A percentile compares a stretch with the other conserved stretches of the same genome.
Evolutionary conservation across 2,888 invertebrate species (phyloP).

Genomic region (Synanthedon myopaeformis): DNA sequence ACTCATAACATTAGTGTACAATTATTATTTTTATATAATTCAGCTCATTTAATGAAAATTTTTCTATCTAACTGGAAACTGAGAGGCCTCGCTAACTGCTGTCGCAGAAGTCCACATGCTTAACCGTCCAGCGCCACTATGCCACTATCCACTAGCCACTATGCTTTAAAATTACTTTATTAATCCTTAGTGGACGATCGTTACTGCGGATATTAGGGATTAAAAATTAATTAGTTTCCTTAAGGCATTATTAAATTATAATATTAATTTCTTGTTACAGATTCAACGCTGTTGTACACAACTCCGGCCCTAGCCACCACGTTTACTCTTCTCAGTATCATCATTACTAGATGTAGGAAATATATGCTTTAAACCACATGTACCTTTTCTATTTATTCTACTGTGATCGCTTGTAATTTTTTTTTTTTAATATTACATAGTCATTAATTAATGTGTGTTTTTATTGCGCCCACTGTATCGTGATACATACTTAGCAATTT

Average conservation of each 20-base stretch:
- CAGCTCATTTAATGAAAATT: too few species aligned
- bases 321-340: conserved; percentile 53
- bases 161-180: not conserved
- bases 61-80: too few species aligned
- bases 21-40: too few species aligned
- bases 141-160: too few species aligned
- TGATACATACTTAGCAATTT: not conserved
- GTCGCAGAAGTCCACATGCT: too few species aligned
- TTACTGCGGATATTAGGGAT: too few species aligned
- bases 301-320: conserved; percentile 61
- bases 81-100: too few species aligned
- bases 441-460: conserved; percentile 8
- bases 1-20: too few species aligned
- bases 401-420: conserved; percentile 38
- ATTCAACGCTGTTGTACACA: conserved; percentile 63
- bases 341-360: conserved; percentile 31
- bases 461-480: not conserved
- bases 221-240: not conserved
- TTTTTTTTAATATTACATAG: conserved; percentile 17
- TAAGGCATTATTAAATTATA: not conserved
- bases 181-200: not conserved
- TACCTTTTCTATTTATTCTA: conserved; percentile 37
- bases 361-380: conserved; percentile 19
- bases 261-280: conserved; percentile 29
- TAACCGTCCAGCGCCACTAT: too few species aligned